Base-by-base conservation (phyloP, 2,113 vertebrate genomes). In the Cyprinodon variegatus region DNA sequence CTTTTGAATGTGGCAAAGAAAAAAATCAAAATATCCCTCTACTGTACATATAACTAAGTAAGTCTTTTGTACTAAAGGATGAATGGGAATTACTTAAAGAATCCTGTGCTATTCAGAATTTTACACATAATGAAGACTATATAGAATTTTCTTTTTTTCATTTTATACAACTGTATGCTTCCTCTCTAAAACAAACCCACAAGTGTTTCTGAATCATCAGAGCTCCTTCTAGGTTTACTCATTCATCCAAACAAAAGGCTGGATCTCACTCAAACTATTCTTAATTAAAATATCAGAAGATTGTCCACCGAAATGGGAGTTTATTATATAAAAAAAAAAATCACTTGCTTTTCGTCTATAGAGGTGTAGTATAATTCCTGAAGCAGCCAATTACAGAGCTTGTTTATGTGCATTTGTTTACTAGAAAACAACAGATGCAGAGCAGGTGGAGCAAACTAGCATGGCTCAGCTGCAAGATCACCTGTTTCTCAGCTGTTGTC, bases 151-250 rank as follows among this genome's bases (percentile, higher is more conserved):
- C 48, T 65, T 41, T 41, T 41, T 41, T 41, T 41, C 41, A n/a
- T 41, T 41, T 41, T 41, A 6, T 9, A n/a, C 40, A 12, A 72
- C 72, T 82, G 77, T 65, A 38, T 62, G 48, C 38, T 15, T 48
- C 80, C 43, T 76, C 76, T 38, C 46, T 72, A 67, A 53, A 82
- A 78, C 76, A 61, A 68, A 64, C 61, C 67, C 61, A 45, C 65
- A 78, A 43, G 69, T 14, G 65, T 53, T 74, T 74, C 60, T 39
- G 15, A 67, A 63, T 53, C 66, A 80, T 79, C 81, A 90, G 78
- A 77, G 57, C 80, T 71, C 63, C 77, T 73, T 67, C 84, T 83
- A 79, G 75, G 68, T 81, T 45, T 57, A 59, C 76, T 87, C 80
- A 78, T 53, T 38, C 84, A 72, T 79, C 63, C 64, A 83, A 70